Evolutionary conservation across 2,113 vertebrate genomes (phyloP).

Genomic region (Rhombomys opimus): DNA sequence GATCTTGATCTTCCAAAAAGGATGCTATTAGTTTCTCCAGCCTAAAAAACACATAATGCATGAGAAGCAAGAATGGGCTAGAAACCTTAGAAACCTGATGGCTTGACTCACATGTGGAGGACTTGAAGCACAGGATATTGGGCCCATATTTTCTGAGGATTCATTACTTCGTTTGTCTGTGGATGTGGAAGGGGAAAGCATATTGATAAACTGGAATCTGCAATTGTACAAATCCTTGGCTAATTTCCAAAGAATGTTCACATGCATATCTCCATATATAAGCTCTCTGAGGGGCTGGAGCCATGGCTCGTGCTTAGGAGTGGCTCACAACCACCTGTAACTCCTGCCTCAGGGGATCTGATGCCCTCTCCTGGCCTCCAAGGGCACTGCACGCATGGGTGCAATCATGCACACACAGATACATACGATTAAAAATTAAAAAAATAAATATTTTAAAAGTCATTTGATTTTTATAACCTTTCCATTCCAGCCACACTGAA

Average conservation of each 20-base stretch:
- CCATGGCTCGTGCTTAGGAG: neutral
- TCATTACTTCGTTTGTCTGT: neutral
- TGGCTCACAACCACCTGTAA: no score
- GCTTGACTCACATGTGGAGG: neutral
- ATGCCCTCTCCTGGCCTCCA: neutral
- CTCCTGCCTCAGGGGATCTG: no score
- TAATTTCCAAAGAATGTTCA: conserved; percentile 19
- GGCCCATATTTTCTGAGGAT: neutral
- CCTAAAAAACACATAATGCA: conserved; percentile 86
- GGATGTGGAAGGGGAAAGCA: neutral
- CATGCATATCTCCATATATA: neutral
- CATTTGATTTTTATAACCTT: neutral
- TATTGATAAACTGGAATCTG: neutral
- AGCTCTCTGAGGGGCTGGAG: neutral
- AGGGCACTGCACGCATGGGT: neutral
- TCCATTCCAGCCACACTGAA: neutral
- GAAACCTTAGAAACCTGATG: neutral
- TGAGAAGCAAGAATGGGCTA: conserved; percentile 45
- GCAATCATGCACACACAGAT: neutral
- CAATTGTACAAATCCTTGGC: neutral
- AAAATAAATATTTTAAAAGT: neutral
- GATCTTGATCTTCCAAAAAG: conserved; percentile 92
- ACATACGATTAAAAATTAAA: neutral
- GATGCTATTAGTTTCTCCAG: conserved; percentile 88
- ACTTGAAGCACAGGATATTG: neutral